Evolutionary conservation across 2,888 invertebrate genomes (phyloP).

Genomic region (Melinaea marsaeus): DNA sequence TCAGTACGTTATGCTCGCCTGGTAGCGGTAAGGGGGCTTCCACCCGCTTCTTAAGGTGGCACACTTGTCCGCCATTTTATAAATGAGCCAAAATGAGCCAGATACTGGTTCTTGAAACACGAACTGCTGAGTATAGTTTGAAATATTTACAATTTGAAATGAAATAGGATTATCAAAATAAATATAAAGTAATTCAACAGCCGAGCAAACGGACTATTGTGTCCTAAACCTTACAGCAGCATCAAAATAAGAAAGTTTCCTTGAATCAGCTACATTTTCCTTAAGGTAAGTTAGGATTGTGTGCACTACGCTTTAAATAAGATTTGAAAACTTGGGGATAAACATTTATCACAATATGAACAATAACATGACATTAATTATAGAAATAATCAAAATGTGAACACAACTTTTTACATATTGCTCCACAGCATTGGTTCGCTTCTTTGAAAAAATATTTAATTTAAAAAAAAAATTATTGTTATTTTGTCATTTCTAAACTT

Average conservation of each 20-base stretch:
- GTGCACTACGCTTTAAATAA: conserved; percentile 12
- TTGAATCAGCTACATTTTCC: too few relatives aligned
- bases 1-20: conserved; percentile 68
- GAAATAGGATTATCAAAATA: background rate
- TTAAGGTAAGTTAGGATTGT: background rate
- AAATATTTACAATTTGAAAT: background rate
- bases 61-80: conserved; percentile 15
- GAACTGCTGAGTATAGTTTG: too few relatives aligned
- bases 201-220: background rate
- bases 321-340: conserved; percentile 16
- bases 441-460: too few relatives aligned
- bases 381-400: too few relatives aligned
- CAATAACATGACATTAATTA: too few relatives aligned
- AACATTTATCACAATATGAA: too few relatives aligned
- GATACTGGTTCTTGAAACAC: background rate
- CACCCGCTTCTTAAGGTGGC: conserved; percentile 27
- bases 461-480: too few relatives aligned
- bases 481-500: too few relatives aligned
- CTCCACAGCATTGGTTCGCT: too few relatives aligned
- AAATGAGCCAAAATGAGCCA: conserved; percentile 4
- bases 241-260: too few relatives aligned
- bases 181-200: conserved; percentile 6
- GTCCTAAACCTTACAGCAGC: too few relatives aligned
- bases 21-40: conserved; percentile 62
- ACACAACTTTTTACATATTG: too few relatives aligned